These are phyloP conservation scores for Galeruca laticollis DNA, from an alignment of 2,888 invertebrate species.

Conservation along the genomic window DNA sequence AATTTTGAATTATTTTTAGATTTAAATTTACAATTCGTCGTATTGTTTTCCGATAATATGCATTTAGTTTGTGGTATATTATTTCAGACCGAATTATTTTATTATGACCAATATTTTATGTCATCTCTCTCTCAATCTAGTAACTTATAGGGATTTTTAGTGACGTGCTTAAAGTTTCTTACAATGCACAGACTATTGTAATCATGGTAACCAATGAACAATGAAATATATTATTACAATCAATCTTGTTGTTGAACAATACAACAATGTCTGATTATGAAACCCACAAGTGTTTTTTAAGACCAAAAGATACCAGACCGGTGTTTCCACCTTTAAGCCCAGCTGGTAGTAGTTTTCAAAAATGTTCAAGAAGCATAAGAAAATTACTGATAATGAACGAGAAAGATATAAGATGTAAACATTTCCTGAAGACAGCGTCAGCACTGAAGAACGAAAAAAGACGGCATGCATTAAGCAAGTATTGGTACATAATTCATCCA, in stretches of 20 bases:
- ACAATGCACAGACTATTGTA: too few species aligned
- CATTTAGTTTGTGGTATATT: too few species aligned
- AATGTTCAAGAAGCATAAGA: slow-evolving; percentile 5
- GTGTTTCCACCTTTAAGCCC: slow-evolving; percentile 15
- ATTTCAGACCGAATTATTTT: too few species aligned
- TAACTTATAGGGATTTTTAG: too few species aligned
- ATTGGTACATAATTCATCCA: slow-evolving; percentile 41
- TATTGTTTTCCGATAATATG: too few species aligned
- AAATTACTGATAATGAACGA: slow-evolving; percentile 24
- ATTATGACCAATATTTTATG: too few species aligned
- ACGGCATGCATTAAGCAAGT: slow-evolving; percentile 29
- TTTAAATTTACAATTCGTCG: too few species aligned
- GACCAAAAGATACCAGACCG: neutral
- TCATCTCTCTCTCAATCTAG: too few species aligned
- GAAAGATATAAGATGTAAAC: slow-evolving; percentile 21
- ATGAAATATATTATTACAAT: neutral
- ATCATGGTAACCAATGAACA: slow-evolving; percentile 2
- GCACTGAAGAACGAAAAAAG: slow-evolving; percentile 25
- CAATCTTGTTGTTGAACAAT: neutral
- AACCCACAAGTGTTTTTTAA: slow-evolving; percentile 4
- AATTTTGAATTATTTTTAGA: too few species aligned
- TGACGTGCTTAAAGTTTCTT: too few species aligned
- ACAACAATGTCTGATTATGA: neutral
- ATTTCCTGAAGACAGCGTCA: slow-evolving; percentile 28
- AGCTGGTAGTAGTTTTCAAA: neutral